A percentile compares a stretch with the other conserved stretches of the same genome.
Conservation (phyloP, 2,113 vertebrate species). For the Ageneiosus marmoratus region DNA sequence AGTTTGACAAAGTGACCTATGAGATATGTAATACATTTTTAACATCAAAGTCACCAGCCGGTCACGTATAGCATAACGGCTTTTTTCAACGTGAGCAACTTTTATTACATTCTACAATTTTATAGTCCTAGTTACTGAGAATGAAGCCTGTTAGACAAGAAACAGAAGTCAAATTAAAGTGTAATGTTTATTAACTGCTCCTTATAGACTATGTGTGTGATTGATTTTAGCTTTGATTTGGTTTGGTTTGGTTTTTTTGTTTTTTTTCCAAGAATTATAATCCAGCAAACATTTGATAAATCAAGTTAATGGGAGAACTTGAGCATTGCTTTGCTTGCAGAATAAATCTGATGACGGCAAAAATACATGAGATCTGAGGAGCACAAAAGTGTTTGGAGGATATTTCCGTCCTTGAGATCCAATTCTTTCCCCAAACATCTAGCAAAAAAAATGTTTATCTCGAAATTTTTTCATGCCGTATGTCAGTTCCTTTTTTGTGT, state of each 20-base stretch:
- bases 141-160: conserved; percentile 3
- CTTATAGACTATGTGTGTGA: not conserved
- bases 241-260: too few species aligned
- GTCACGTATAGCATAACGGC: not conserved
- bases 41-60: not conserved
- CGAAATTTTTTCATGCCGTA: not conserved
- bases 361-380: not conserved
- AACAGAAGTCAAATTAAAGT: not conserved
- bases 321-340: not conserved
- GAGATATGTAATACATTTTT: conserved; percentile 17
- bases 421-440: not conserved
- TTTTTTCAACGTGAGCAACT: not conserved
- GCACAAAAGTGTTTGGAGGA: not conserved
- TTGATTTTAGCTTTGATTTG: not conserved
- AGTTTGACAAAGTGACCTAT: not conserved
- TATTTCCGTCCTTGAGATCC: not conserved
- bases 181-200: conserved; percentile 1
- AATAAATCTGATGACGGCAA: not conserved
- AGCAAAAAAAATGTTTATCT: not conserved
- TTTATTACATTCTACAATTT: not conserved
- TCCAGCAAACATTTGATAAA: not conserved
- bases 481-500: not conserved
- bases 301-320: not conserved
- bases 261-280: not conserved
- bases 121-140: not conserved